These are phyloP conservation scores for Macroramphosus scolopax DNA, from an alignment of 2,797 vertebrate species.

Conservation along the genomic window DNA sequence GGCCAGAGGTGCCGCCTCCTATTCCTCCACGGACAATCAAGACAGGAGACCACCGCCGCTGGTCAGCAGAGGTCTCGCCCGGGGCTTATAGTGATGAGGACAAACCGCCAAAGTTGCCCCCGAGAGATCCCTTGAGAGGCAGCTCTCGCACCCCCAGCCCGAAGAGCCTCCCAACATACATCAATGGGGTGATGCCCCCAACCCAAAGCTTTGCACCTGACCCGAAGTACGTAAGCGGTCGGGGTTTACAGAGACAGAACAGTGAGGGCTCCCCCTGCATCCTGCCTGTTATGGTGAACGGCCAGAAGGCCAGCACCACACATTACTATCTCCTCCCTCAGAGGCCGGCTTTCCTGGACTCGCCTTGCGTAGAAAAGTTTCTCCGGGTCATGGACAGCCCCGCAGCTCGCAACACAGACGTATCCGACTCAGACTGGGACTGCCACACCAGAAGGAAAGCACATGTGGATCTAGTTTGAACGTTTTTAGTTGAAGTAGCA, in stretches of 20 bases:
- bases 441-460: conserved; percentile 79
- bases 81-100: conserved; percentile 90
- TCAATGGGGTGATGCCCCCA: conserved; percentile 94
- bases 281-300: conserved; percentile 91
- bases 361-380: conserved; percentile 78
- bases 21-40: conserved; percentile 88
- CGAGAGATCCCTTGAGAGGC: conserved; percentile 84
- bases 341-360: conserved; percentile 83
- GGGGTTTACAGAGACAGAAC: conserved; percentile 89
- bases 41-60: conserved; percentile 86
- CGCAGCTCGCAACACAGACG: conserved; percentile 47
- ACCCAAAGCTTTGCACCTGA: conserved; percentile 98
- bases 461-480: conserved; percentile 83
- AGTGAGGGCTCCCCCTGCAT: conserved; percentile 94
- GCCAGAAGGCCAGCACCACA: conserved; percentile 88
- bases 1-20: conserved; percentile 90
- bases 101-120: conserved; percentile 91
- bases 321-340: conserved; percentile 95
- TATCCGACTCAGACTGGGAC: conserved; percentile 58
- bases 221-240: conserved; percentile 91
- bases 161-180: conserved; percentile 91
- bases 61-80: conserved; percentile 94
- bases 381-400: conserved; percentile 77
- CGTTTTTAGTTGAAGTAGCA: conserved; percentile 36
- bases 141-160: conserved; percentile 91